phyloP scores from a whole-genome alignment of 2,113 vertebrate genomes.

The Perccottus glenii region DNA sequence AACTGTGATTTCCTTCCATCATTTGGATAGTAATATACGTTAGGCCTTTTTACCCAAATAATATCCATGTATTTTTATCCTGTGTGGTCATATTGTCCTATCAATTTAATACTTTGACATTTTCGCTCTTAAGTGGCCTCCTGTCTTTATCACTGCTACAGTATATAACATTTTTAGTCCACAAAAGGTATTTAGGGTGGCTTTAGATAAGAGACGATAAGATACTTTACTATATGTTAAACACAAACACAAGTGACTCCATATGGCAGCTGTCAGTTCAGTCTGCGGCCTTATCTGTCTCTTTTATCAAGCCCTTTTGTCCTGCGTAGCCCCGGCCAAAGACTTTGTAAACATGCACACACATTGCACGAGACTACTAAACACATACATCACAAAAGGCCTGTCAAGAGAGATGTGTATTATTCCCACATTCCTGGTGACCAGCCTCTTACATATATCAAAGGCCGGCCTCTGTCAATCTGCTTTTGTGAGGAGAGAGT shows the following conservation, averaged over 20 bases:
- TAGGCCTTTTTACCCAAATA: too few relatives aligned
- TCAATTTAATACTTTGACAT: background rate
- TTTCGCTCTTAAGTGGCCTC: background rate
- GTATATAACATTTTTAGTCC: constrained; percentile 23
- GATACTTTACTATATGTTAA: constrained; percentile 40
- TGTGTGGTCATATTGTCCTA: too few relatives aligned
- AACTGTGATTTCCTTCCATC: too few relatives aligned
- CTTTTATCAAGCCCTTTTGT: constrained; percentile 27
- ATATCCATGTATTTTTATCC: too few relatives aligned
- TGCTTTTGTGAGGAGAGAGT: constrained; percentile 57
- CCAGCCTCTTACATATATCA: constrained; percentile 70
- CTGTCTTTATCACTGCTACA: constrained; percentile 11
- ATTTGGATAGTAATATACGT: too few relatives aligned
- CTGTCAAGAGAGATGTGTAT: constrained; percentile 63
- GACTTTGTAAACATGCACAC: constrained; percentile 33
- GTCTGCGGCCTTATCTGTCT: constrained; percentile 28
- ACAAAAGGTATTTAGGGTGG: constrained; percentile 8
- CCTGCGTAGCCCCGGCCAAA: constrained; percentile 39
- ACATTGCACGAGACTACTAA: constrained; percentile 27
- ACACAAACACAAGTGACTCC: constrained; percentile 46
- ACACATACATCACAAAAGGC: constrained; percentile 51
- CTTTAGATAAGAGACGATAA: constrained; percentile 52
- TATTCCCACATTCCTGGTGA: constrained; percentile 74
- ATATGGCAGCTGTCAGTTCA: constrained; percentile 40
- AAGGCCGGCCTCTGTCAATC: constrained; percentile 64